Base-by-base conservation (phyloP, 2,888 invertebrate genomes). In the Clivina fossor region DNA sequence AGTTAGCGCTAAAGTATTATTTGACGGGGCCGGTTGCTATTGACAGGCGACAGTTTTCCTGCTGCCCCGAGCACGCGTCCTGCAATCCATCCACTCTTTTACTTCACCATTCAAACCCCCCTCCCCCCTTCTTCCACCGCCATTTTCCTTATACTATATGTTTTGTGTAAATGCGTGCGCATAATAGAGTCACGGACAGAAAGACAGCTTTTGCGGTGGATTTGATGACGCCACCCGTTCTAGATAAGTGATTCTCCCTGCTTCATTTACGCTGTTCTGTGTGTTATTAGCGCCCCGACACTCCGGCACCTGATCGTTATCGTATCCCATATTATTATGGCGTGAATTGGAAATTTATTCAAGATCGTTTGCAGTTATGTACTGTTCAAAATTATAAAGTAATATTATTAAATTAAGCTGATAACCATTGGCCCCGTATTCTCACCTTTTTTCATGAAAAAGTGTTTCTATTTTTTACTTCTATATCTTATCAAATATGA, bases 241-340 rank as follows among this genome's bases (percentile, higher is more conserved):
- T n/a, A 32, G 47, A 47, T 32, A 32, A 47, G 30, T 44, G 33
- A 47, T 33, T 47, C 22, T 47, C 33, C 15, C 41, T 33, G 33
- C 33, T 47, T 47, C 47, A 47, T 47, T 47, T 47, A 24, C 47
- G 47, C 47, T 22, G 33, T 28, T 32, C 47, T 32, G 30, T 32
- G 30, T 33, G 33, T 47, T 47, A 47, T 47, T 47, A 47, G 47
- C 13, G n/a, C 32, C 33, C 15, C 32, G 22, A 33, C 33, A n/a
- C n/a, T n/a, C n/a, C n/a, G 33, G n/a, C 47, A 32, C 33, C 32
- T 18, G 47, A 47, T 47, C 47, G 33, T 47, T 47, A 47, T 47
- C 47, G 7, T n/a, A n/a, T 22, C 11, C 30, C 15, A n/a, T n/a
- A 33, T 47, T 33, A 33, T n/a, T 47, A 47, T 47, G 15, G 20